phyloP scores from a whole-genome alignment of 2,113 vertebrate genomes.

The Ochotona princeps region DNA sequence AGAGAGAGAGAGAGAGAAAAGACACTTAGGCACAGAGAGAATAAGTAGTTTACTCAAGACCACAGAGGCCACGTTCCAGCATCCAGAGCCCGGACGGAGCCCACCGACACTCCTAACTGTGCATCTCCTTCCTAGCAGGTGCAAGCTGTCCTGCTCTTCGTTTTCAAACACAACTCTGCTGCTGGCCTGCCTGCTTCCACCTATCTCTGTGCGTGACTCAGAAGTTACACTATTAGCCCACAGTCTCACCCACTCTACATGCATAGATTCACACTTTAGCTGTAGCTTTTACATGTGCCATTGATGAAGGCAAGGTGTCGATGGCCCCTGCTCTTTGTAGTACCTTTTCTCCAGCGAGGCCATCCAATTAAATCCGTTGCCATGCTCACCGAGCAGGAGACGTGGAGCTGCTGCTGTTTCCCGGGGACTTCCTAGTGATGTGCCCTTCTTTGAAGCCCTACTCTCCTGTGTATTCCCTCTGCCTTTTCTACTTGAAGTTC shows the following conservation, averaged over 20 bases:
- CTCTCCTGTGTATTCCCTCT: conserved; percentile 23
- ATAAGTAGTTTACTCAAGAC: background rate
- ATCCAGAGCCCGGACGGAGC: background rate
- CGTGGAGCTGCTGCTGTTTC: background rate
- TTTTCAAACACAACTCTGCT: conserved; percentile 1
- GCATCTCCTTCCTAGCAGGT: background rate
- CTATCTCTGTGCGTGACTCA: background rate
- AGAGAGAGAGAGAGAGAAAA: too few relatives aligned
- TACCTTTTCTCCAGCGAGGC: conserved; percentile 23
- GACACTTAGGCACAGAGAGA: background rate
- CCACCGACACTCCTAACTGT: background rate
- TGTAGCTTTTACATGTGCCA: background rate
- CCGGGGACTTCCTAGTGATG: background rate
- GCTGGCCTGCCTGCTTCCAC: background rate
- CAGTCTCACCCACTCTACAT: background rate
- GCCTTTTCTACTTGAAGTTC: background rate
- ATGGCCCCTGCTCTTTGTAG: background rate
- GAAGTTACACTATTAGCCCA: background rate
- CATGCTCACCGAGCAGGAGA: conserved; percentile 20
- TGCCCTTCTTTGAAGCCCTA: background rate
- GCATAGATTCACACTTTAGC: background rate
- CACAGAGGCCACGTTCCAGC: background rate
- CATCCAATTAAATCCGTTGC: conserved; percentile 10
- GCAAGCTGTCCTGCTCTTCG: background rate
- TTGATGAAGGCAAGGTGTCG: background rate